Percentiles rank a stretch among this genome's conserved stretches.
phyloP scores from a whole-genome alignment of 2,113 vertebrate species.

The Setophaga petechia region DNA sequence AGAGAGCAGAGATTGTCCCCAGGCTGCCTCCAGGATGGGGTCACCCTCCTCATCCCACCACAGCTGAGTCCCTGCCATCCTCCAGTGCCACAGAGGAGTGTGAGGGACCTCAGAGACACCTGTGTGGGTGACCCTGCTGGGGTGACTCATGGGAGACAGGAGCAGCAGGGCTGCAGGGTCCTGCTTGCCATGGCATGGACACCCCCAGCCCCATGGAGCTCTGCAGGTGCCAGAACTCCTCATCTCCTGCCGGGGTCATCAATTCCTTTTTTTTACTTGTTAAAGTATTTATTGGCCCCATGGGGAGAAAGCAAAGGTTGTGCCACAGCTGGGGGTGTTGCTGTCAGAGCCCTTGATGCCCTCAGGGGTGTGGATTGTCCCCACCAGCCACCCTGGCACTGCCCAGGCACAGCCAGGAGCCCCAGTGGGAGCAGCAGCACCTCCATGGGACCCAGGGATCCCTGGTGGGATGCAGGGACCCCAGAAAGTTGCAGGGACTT shows the following conservation, averaged over 20 bases:
- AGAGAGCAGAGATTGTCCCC: not conserved
- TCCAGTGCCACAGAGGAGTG: not conserved
- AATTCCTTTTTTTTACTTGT: not conserved
- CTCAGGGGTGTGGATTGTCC: not conserved
- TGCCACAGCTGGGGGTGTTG: not conserved
- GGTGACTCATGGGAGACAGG: not conserved
- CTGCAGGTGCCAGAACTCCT: not conserved
- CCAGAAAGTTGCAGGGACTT: too few relatives aligned
- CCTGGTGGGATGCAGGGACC: not conserved
- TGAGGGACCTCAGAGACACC: not conserved
- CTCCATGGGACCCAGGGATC: not conserved
- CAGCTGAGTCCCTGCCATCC: not conserved
- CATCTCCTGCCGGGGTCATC: not conserved
- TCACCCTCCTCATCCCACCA: not conserved
- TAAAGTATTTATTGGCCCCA: not conserved
- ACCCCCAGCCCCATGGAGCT: rapidly evolving
- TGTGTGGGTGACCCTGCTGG: not conserved
- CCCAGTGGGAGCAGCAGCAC: not conserved
- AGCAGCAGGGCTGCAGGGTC: not conserved
- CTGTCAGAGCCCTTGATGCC: too few relatives aligned
- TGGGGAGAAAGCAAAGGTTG: not conserved
- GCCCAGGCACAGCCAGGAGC: not conserved
- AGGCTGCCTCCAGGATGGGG: rapidly evolving
- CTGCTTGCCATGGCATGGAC: not conserved
- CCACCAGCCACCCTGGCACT: not conserved